A percentile compares a stretch with the other conserved stretches of the same genome.
phyloP scores from a whole-genome alignment of 2,113 vertebrate genomes.

The Lasiurus cinereus region DNA sequence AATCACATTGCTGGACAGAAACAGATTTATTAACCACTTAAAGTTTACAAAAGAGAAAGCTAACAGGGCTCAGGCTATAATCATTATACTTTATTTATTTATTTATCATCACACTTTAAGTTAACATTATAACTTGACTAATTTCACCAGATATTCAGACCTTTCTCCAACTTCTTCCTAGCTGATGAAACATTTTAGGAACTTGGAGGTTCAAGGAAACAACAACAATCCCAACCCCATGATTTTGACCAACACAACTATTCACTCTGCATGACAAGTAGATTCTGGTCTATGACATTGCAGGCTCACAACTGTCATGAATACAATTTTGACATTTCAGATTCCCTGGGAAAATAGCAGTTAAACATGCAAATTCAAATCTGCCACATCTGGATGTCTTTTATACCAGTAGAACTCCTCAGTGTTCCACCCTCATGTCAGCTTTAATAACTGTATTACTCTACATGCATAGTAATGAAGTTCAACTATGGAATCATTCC shows the following conservation, averaged over 20 bases:
- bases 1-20: too few species aligned
- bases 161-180: not conserved
- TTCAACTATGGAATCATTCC: not conserved
- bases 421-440: not conserved
- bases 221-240: rapidly evolving
- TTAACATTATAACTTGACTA: too few species aligned
- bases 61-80: rapidly evolving
- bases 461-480: slow-evolving; percentile 28
- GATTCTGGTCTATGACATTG: not conserved
- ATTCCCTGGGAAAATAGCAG: not conserved
- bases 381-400: slow-evolving; percentile 53
- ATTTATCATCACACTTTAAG: not conserved
- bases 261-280: not conserved
- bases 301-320: not conserved
- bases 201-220: not conserved
- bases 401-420: slow-evolving; percentile 39
- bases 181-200: not conserved
- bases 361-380: slow-evolving; percentile 28
- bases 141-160: not conserved
- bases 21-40: rapidly evolving
- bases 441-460: not conserved
- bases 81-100: too few species aligned
- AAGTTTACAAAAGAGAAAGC: not conserved
- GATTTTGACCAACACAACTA: rapidly evolving
- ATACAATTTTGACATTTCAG: not conserved